Evolutionary conservation across 2,888 invertebrate species (phyloP).

Genomic region (Zygogramma bicolorata): DNA sequence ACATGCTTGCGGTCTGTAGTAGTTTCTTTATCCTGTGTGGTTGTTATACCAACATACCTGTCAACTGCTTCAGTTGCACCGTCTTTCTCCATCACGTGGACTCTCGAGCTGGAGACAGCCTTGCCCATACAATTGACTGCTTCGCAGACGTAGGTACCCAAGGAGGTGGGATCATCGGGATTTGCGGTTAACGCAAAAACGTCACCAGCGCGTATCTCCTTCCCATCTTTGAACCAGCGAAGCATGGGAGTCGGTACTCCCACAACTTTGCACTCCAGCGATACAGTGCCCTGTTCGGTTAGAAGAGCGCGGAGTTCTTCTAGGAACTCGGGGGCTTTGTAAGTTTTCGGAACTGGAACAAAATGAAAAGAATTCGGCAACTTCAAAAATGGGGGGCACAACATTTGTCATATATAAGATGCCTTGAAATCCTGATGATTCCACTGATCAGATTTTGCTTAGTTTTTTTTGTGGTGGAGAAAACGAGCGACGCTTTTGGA

Average conservation of each 20-base stretch:
- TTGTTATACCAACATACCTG: constrained; percentile 70
- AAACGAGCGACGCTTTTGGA: too few relatives aligned
- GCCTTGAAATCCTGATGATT: too few relatives aligned
- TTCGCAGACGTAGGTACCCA: constrained; percentile 90
- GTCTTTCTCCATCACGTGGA: constrained; percentile 83
- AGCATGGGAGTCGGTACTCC: constrained; percentile 85
- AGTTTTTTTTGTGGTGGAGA: too few relatives aligned
- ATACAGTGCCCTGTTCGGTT: constrained; percentile 90
- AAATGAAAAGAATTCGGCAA: constrained; percentile 16
- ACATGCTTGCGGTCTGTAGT: too few relatives aligned
- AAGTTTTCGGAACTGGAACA: constrained; percentile 83
- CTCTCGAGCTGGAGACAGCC: constrained; percentile 84
- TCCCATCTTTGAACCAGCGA: constrained; percentile 85
- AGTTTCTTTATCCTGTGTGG: neutral
- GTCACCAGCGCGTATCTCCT: constrained; percentile 90
- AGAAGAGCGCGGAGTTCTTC: constrained; percentile 85
- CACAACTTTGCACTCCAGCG: constrained; percentile 90
- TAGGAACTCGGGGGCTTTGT: constrained; percentile 88
- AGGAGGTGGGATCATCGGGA: constrained; percentile 85
- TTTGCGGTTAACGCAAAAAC: constrained; percentile 89
- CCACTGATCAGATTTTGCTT: too few relatives aligned
- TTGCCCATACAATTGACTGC: constrained; percentile 91
- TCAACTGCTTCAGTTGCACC: constrained; percentile 79
- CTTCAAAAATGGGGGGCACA: too few relatives aligned
- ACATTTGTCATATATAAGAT: too few relatives aligned